Base-by-base conservation (phyloP, 1,140 invertebrate species). In the Ostrea denselamellosa region DNA sequence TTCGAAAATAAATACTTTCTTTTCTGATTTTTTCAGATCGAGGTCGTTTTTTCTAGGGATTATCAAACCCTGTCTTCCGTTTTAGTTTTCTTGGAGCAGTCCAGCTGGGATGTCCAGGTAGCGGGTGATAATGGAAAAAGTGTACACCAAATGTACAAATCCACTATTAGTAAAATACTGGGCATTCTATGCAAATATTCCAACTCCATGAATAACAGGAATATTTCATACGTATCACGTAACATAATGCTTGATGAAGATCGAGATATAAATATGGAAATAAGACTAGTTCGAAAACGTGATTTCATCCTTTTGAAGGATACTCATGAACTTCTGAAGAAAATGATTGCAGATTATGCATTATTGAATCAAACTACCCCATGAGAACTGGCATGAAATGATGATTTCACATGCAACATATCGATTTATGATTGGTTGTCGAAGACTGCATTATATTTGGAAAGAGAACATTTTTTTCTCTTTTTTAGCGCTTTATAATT, bases 181-280 rank as follows among this genome's bases (percentile, higher is more conserved):
- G 68, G 68, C 68, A 71, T 71, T 34, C 25, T 71, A 25, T 71
- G 68, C 68, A 71, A 71, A 71, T 71, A 71, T 71, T 71, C 8
- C 22, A 71, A 71, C 22, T 71, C 68, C 22, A 71, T 71, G 68
- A 34, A 71, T 28, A 71, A 28, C 68, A 71, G 68, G 28, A 25
- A 71, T 25, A 71, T 71, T 14, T 28, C 68, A 25, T 71, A 71
- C 8, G 68, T 71, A 34, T 28, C 68, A 14, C 68, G 68, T 10
- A 9, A 28, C 12, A 71, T 71, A 8, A 71, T 71, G 68, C 68
- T 25, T 2, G 68, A 71, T 14, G 68, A 71, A 25, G 68, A 71
- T 34, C 22, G 68, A 71, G 25, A 71, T 14, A 25, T 71, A 28
- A 14, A 25, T 71, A 71, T 71, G 22, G 68, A 71, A 8, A 12